These are phyloP conservation scores for Potorous gilbertii DNA, from an alignment of 2,797 vertebrate genomes.

Conservation along the genomic window DNA sequence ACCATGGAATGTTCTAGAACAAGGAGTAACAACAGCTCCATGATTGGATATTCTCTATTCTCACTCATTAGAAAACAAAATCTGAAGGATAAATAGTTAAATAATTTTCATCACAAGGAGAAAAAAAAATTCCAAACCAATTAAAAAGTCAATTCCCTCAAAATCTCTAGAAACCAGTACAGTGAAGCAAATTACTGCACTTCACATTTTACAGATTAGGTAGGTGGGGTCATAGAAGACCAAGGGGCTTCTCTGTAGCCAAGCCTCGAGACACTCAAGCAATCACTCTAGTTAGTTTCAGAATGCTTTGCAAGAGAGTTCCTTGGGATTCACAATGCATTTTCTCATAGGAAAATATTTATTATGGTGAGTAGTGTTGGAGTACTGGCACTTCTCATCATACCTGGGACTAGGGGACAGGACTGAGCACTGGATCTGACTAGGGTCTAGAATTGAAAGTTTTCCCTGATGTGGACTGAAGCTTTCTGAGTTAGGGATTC, in stretches of 20 bases:
- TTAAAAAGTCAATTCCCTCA: not conserved
- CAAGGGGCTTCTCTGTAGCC: not conserved
- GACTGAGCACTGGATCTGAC: not conserved
- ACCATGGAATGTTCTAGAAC: not conserved
- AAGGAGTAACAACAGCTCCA: not conserved
- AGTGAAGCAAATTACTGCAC: not conserved
- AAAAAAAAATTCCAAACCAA: not conserved
- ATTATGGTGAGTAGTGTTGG: not conserved
- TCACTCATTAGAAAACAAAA: too few relatives aligned
- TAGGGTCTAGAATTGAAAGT: not conserved
- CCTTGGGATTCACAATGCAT: not conserved
- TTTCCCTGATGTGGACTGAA: not conserved
- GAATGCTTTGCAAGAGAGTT: not conserved
- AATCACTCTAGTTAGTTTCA: not conserved
- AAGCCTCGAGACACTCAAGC: not conserved
- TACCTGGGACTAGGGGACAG: not conserved
- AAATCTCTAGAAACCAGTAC: not conserved
- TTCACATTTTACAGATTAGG: not conserved
- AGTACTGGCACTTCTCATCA: not conserved
- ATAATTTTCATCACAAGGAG: not conserved
- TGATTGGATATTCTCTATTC: not conserved
- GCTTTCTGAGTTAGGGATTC: not conserved
- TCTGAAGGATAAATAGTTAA: not conserved
- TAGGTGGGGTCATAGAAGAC: not conserved
- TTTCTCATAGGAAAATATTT: not conserved